Evolutionary conservation across 2,113 vertebrate species (phyloP).

Genomic region (Chaetodon auriga): DNA sequence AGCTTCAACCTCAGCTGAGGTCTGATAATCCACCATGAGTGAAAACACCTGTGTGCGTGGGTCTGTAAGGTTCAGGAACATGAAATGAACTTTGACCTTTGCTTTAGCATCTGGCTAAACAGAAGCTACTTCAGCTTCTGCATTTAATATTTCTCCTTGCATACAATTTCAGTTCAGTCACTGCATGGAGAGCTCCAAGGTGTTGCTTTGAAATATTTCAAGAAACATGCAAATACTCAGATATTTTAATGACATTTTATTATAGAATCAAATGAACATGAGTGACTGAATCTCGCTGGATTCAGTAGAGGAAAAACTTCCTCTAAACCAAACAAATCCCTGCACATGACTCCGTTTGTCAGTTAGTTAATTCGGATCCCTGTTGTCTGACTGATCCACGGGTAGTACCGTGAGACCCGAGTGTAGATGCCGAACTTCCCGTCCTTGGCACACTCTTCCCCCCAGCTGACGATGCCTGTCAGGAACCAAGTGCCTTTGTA

Average conservation of each 20-base stretch:
- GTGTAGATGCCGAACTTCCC: slow-evolving; percentile 96
- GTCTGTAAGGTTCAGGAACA: not conserved
- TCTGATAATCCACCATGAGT: too few species aligned
- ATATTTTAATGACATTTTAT: slow-evolving; percentile 34
- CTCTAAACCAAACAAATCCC: not conserved
- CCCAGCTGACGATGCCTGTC: slow-evolving; percentile 97
- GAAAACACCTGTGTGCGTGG: not conserved
- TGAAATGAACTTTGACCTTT: not conserved
- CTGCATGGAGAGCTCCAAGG: not conserved
- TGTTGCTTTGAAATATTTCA: not conserved
- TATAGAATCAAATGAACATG: not conserved
- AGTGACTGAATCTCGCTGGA: not conserved
- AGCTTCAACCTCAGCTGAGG: too few species aligned
- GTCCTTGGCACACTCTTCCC: slow-evolving; percentile 90
- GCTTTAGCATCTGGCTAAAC: not conserved
- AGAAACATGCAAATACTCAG: not conserved
- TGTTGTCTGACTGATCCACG: slow-evolving; percentile 88
- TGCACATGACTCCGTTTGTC: not conserved
- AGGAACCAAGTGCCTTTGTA: slow-evolving; percentile 90
- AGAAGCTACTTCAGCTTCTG: not conserved
- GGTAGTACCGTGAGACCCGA: slow-evolving; percentile 86
- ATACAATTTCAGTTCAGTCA: not conserved
- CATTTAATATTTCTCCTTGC: not conserved
- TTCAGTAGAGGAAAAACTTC: not conserved
- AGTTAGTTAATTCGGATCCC: slow-evolving; percentile 40